Conservation (phyloP, 2,888 invertebrate genomes). For the Sminthurides aquaticus region DNA sequence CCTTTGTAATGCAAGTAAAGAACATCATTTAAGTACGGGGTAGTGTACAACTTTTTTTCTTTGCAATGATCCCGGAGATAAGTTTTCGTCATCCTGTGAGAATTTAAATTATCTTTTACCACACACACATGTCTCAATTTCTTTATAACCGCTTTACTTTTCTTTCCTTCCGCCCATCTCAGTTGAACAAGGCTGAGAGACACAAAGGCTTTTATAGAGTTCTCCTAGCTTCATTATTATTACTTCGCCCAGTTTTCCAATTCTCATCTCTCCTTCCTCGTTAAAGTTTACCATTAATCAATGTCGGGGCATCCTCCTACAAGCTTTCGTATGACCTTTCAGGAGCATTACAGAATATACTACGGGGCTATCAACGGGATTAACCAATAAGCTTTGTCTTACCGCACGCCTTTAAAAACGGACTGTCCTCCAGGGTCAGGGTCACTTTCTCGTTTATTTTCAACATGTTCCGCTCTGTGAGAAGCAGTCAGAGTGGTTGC, state of each 20-base stretch:
- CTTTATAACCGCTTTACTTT: neutral
- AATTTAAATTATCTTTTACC: neutral
- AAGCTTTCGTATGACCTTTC: neutral
- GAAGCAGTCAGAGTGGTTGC: neutral
- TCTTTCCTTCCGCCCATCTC: neutral
- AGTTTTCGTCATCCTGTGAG: slow-evolving; percentile 69
- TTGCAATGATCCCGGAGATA: slow-evolving; percentile 73
- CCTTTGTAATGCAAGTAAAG: slow-evolving; percentile 90
- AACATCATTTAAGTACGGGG: slow-evolving; percentile 84
- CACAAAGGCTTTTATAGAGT: neutral
- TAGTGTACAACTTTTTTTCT: slow-evolving; percentile 73
- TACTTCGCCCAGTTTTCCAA: too few species aligned
- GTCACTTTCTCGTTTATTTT: neutral
- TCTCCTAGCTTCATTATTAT: too few species aligned
- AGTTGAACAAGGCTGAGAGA: neutral
- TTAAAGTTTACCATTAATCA: neutral
- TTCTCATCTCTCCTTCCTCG: too few species aligned
- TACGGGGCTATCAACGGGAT: neutral
- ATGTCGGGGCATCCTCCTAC: neutral
- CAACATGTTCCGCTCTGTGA: neutral
- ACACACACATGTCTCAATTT: neutral
- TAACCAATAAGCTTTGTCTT: neutral
- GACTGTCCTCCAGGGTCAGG: neutral
- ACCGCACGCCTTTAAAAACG: neutral
- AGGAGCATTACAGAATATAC: neutral